A percentile compares a stretch with the other conserved stretches of the same genome.
Conservation (phyloP, 2,113 vertebrate genomes). For the Athene noctua region DNA sequence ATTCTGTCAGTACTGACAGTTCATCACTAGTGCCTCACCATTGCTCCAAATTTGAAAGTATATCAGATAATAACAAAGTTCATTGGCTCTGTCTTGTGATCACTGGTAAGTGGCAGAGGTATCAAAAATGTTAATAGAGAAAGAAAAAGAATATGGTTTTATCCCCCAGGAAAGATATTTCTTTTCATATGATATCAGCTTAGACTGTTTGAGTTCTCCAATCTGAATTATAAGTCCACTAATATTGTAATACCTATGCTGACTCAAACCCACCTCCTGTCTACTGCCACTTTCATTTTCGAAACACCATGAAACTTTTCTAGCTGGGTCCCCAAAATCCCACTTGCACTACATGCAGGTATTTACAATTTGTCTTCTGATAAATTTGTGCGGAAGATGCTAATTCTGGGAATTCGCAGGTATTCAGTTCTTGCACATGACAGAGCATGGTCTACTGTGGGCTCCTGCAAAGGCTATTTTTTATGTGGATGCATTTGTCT, state of each 20-base stretch:
- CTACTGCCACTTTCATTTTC: background rate
- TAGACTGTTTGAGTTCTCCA: background rate
- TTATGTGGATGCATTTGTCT: background rate
- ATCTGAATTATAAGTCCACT: background rate
- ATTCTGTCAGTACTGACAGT: background rate
- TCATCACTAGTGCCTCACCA: background rate
- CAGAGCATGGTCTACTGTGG: background rate
- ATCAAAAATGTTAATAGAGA: background rate
- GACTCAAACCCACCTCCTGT: background rate
- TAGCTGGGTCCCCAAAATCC: background rate
- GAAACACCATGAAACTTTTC: background rate
- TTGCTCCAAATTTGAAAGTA: background rate
- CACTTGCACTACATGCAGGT: background rate
- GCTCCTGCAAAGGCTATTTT: background rate
- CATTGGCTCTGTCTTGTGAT: too few species aligned
- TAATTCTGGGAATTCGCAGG: background rate
- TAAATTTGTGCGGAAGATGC: background rate
- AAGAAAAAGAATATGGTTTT: background rate
- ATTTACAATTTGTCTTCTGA: background rate
- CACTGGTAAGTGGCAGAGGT: background rate
- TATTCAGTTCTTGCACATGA: background rate
- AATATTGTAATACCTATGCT: background rate
- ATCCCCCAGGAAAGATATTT: background rate
- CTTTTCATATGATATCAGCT: background rate
- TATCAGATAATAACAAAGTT: background rate